Percentiles rank a stretch among this genome's conserved stretches.
These are phyloP conservation scores for Geopemphigus sp. DNA, from an alignment of 1,140 invertebrate genomes.

Conservation along the genomic window DNA sequence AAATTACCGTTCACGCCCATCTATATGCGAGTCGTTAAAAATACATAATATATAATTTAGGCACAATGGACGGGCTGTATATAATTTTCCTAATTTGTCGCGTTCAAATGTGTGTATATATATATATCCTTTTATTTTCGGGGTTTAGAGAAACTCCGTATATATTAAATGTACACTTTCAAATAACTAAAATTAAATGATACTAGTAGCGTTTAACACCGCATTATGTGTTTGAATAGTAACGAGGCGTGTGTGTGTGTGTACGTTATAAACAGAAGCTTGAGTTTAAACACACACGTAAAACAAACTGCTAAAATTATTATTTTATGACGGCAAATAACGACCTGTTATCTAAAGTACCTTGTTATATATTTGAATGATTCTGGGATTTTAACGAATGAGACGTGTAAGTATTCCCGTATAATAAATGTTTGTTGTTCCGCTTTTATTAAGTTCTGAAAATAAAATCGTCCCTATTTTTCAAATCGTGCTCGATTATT, in stretches of 20 bases:
- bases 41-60: background rate
- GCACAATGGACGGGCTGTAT: background rate
- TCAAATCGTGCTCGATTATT: too few species aligned
- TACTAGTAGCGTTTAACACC: background rate
- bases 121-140: slow-evolving; percentile 1
- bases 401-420: background rate
- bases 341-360: background rate
- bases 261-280: background rate
- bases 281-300: background rate
- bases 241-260: background rate
- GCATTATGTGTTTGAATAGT: slow-evolving; percentile 5
- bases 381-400: background rate
- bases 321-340: background rate
- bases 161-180: background rate
- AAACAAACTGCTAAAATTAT: background rate
- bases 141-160: background rate
- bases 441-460: too few species aligned
- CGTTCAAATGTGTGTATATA: background rate
- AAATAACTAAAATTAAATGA: slow-evolving; percentile 5
- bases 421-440: background rate
- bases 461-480: too few species aligned
- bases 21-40: background rate
- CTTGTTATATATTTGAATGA: background rate
- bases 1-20: slow-evolving; percentile 29
- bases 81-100: slow-evolving; percentile 23